These are phyloP conservation scores for Alitta virens DNA, from an alignment of 2,888 invertebrate species.

Conservation along the genomic window DNA sequence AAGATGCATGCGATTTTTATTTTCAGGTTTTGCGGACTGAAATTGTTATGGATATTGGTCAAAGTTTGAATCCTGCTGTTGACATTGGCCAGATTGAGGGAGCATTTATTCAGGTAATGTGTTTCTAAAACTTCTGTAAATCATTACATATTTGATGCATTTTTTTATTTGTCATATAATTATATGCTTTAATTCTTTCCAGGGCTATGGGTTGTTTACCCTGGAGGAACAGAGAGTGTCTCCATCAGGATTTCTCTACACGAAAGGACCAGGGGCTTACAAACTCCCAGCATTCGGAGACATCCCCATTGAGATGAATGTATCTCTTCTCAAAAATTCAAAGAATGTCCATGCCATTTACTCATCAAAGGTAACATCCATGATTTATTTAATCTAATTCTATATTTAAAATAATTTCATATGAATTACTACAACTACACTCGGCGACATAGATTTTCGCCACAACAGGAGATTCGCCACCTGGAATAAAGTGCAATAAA, in stretches of 20 bases:
- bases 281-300: slow-evolving; percentile 13
- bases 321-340: slow-evolving; percentile 23
- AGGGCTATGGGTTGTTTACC: slow-evolving; percentile 86
- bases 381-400: no score
- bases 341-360: slow-evolving; percentile 19
- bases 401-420: no score
- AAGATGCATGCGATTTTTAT: no score
- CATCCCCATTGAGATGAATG: slow-evolving; percentile 24
- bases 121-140: no score
- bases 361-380: slow-evolving; percentile 20
- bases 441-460: no score
- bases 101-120: slow-evolving; percentile 73
- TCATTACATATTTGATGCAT: background rate
- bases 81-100: slow-evolving; percentile 97
- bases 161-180: background rate
- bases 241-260: slow-evolving; percentile 75
- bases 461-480: no score
- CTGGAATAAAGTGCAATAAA: no score
- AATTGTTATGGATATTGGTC: slow-evolving; percentile 95
- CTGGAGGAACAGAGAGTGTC: slow-evolving; percentile 86
- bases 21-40: slow-evolving; percentile 75
- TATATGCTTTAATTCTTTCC: background rate
- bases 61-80: slow-evolving; percentile 92
- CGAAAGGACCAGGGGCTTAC: slow-evolving; percentile 76
- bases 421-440: no score